phyloP scores from a whole-genome alignment of 2,113 vertebrate species.

The Onychorhynchus coronatus region DNA sequence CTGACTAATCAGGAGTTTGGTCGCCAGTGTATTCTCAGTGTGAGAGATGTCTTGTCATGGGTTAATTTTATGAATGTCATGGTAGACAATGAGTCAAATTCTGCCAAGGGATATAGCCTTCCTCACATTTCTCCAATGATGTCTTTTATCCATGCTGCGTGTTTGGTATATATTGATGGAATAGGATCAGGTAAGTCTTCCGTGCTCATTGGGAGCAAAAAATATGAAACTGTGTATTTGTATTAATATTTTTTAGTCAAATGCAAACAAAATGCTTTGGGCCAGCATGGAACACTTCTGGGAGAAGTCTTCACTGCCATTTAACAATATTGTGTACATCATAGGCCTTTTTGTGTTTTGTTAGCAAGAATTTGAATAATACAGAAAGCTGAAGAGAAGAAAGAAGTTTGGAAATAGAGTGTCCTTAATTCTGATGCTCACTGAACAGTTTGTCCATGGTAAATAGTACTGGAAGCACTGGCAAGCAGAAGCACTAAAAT shows the following conservation, averaged over 20 bases:
- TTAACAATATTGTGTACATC: background rate
- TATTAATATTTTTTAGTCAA: background rate
- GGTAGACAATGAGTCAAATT: slow-evolving; percentile 58
- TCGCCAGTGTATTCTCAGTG: slow-evolving; percentile 86
- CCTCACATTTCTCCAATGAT: slow-evolving; percentile 70
- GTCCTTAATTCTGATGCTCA: background rate
- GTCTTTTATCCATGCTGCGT: slow-evolving; percentile 91
- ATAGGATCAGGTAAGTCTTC: slow-evolving; percentile 88
- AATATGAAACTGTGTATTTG: background rate
- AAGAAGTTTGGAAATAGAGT: background rate
- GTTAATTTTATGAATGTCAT: slow-evolving; percentile 90
- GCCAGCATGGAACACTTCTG: background rate
- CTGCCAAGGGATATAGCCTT: slow-evolving; percentile 35
- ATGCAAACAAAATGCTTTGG: background rate
- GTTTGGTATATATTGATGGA: slow-evolving; percentile 91
- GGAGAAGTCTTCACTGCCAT: background rate
- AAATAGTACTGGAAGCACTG: background rate
- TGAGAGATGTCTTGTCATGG: slow-evolving; percentile 93
- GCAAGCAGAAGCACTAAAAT: background rate
- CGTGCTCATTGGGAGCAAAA: background rate
- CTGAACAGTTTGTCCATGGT: background rate
- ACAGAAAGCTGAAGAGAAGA: background rate
- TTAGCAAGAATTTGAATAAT: background rate
- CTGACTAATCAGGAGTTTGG: slow-evolving; percentile 90
- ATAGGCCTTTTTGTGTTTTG: background rate